Conservation (phyloP, 1,140 invertebrate genomes). For the Hesperophylax magnus region DNA sequence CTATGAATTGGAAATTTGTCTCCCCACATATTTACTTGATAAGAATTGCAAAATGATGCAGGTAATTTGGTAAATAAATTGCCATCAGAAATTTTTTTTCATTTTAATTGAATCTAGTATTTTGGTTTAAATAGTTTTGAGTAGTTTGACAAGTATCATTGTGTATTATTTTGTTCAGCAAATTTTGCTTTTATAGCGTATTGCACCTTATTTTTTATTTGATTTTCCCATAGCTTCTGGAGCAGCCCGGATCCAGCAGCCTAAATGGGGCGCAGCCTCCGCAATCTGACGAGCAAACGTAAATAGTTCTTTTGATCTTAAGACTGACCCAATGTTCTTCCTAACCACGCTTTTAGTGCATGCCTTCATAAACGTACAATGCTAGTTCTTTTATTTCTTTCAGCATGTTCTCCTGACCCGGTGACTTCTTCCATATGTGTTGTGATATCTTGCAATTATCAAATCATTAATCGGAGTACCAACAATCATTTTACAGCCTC, state of each 20-base stretch:
- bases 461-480: neutral
- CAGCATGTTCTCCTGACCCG: constrained; percentile 33
- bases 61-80: neutral
- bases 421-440: constrained; percentile 5
- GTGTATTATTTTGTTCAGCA: constrained; percentile 50
- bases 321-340: constrained; percentile 60
- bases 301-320: constrained; percentile 68
- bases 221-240: constrained; percentile 74
- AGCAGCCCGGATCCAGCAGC: constrained; percentile 67
- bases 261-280: constrained; percentile 59
- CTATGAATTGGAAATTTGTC: too few relatives aligned
- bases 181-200: constrained; percentile 51
- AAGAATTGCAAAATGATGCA: too few relatives aligned
- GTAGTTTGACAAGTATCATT: constrained; percentile 12
- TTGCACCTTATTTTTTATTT: constrained; percentile 63
- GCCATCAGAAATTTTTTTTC: neutral
- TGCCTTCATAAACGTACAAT: constrained; percentile 9
- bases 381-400: constrained; percentile 27
- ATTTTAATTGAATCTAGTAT: too few relatives aligned
- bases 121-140: constrained; percentile 9
- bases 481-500: neutral
- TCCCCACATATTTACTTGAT: too few relatives aligned
- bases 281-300: constrained; percentile 69
- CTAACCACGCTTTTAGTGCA: constrained; percentile 22
- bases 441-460: neutral